Conservation (phyloP, 2,113 vertebrate genomes). For the Tyrannus savana region DNA sequence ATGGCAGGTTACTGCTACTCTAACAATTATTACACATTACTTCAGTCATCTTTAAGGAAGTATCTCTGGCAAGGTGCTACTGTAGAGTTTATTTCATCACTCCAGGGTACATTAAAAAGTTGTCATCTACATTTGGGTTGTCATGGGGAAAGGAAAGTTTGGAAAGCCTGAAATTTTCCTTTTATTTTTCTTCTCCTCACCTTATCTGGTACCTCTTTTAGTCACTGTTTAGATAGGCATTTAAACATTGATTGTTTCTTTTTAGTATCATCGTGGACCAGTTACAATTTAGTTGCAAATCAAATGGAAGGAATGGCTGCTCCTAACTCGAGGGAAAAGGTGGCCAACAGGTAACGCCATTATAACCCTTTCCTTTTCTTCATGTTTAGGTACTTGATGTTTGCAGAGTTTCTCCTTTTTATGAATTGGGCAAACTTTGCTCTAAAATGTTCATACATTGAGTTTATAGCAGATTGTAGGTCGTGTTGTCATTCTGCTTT, state of each 20-base stretch:
- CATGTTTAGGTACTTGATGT: neutral
- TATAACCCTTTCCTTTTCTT: neutral
- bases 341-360: conserved; percentile 83
- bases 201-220: neutral
- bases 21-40: neutral
- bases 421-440: neutral
- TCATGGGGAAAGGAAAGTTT: neutral
- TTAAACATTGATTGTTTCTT: conserved; percentile 22
- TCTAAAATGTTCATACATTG: neutral
- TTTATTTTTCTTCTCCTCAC: neutral
- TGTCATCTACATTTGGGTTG: neutral
- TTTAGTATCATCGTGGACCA: conserved; percentile 85
- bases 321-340: conserved; percentile 74
- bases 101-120: neutral
- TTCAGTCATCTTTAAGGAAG: neutral
- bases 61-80: neutral
- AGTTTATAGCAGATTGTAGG: neutral
- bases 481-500: neutral
- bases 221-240: neutral
- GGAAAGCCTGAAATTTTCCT: neutral
- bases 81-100: neutral
- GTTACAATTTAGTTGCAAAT: conserved; percentile 12
- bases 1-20: neutral
- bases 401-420: neutral
- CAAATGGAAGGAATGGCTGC: conserved; percentile 63